Conservation (phyloP, 2,113 vertebrate genomes). For the Saguinus imperator region DNA sequence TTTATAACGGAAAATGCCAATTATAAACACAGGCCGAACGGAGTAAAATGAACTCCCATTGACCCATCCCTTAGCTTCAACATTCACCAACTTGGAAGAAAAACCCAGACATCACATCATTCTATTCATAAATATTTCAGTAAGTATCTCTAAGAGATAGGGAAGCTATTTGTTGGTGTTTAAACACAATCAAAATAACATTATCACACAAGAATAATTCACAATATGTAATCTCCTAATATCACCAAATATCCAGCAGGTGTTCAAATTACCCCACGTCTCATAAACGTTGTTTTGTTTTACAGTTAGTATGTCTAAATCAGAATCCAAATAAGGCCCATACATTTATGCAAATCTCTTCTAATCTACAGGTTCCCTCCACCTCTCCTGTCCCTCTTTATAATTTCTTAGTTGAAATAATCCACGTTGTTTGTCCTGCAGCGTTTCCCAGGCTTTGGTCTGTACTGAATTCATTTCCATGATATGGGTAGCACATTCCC, state of each 20-base stretch:
- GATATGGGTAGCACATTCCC: background rate
- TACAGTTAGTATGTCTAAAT: background rate
- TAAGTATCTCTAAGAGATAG: background rate
- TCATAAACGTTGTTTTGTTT: background rate
- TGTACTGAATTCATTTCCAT: background rate
- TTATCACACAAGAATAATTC: background rate
- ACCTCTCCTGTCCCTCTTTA: background rate
- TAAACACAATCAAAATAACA: background rate
- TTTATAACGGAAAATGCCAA: conserved; percentile 4
- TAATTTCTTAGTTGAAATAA: background rate
- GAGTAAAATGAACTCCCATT: background rate
- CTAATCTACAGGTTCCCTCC: background rate
- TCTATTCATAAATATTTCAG: conserved; percentile 45
- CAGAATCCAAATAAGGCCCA: background rate
- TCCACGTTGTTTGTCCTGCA: background rate
- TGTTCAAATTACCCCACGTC: background rate
- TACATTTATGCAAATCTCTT: background rate
- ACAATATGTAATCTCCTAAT: background rate
- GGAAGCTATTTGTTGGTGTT: background rate
- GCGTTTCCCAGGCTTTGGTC: background rate
- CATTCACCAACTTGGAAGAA: background rate
- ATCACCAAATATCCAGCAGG: background rate
- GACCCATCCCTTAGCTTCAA: background rate
- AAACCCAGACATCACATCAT: background rate
- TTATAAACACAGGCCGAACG: background rate